Base-by-base conservation (phyloP, 1,140 invertebrate species). In the Probaryconus sp. region DNA sequence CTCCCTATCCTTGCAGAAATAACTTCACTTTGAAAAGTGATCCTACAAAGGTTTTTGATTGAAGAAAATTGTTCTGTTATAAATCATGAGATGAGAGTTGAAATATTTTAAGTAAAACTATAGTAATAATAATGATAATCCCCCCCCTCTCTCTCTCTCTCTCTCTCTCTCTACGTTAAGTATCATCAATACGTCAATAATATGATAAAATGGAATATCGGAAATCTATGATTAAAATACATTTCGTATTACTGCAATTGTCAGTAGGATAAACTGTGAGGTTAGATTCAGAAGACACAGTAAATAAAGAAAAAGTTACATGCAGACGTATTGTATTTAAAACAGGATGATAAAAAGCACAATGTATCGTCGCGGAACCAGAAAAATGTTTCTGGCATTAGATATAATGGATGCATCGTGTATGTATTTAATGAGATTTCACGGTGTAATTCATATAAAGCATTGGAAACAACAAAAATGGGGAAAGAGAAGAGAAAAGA, bases 351-450 rank as follows among this genome's bases (percentile, higher is more conserved):
- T 38, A 68, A 65, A 78, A 67, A 73, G 71, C 28, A 61, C 45
- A 55, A 69, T 63, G 48, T 68, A 68, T 55, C 45, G 56, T 55
- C 47, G 38, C 17, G 43, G 40, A 43, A 68, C 43, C 43, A 65
- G 76, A 76, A 79, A 81, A 85, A 82, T 85, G 81, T 83, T 85
- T 79, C 79, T 85, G 82, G 79, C 81, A 83, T 79, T 76, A 79
- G 80, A 84, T 83, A 83, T 84, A 86, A 86, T 85, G 81, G 81
- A 81, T 79, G 77, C 78, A 79, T 79, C 79, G 77, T 79, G 76
- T 79, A 79, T 72, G 79, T 84, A 80, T 85, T 82, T 86, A 86
- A 86, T 87, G 84, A 86, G 84, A 87, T 86, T 86, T 87, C 82
- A 83, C 85, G 77, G 81, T 83, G 84, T 82, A 83, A 80, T 83